Evolutionary conservation across 2,888 invertebrate species (phyloP), one percentile per base, ranked within the genome.

Genomic region (Platynereis dumerilii): DNA sequence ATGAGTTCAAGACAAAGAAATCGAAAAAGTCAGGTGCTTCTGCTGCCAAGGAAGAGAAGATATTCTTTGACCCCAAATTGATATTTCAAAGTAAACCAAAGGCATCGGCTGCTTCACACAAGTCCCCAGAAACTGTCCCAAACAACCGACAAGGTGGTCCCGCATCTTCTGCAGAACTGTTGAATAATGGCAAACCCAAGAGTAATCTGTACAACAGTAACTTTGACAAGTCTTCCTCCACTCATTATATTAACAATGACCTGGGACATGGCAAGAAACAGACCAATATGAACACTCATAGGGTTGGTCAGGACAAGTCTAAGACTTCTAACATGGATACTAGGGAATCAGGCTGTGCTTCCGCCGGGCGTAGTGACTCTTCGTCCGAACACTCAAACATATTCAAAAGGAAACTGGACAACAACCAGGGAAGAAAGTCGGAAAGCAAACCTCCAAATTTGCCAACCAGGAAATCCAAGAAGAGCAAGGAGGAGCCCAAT

Each of bases 181-280:
- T 80, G 17, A 80, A 80, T 68, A 80, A 80, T 71, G 79, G 78
- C 5, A 79, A 79, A 61, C 76, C 76, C 45, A 62, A 57, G 29
- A 52, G 29, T 17, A 62, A 62, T 56, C 27, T 61, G 7, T 57
- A 45, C 29, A 62, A 56, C 34, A 45, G 45, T 20, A 55, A 44
- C 28, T 42, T 55, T 26, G 28, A 44, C 45, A 62, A 57, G 48
- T 22, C 56, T 10, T 27, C 62, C 12, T 24, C 62, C 34, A 48
- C 76, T 12, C 73, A 75, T 60, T 81, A 80, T 67, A 81, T 81
- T 66, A 81, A 80, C 65, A 80, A 81, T 70, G 79, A 80, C 65
- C 71, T 80, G 34, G 71, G 77, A 62, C 71, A 59, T 22, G 22
- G 20, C 26, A 57, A 53, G 59, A 64, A 66, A 42, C 58, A 58